Percentiles rank a stretch among this genome's conserved stretches.
Evolutionary conservation across 2,888 invertebrate genomes (phyloP).

Genomic region (Nomada fucata): DNA sequence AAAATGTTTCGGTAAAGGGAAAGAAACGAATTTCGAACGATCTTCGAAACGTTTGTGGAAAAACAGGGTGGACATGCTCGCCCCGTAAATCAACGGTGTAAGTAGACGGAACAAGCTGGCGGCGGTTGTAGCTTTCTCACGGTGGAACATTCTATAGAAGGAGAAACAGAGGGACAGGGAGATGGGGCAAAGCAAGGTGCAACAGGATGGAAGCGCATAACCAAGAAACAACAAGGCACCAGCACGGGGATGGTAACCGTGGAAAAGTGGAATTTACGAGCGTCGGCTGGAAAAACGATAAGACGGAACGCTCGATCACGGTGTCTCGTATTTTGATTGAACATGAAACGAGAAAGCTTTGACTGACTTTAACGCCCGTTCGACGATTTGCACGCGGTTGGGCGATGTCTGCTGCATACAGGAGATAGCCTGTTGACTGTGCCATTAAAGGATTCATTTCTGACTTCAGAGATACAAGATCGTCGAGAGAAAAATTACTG

Average conservation of each 20-base stretch:
- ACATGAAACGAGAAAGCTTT: conserved; percentile 60
- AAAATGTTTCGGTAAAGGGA: not conserved
- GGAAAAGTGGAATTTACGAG: conserved; percentile 61
- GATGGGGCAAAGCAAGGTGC: not conserved
- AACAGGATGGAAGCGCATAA: not conserved
- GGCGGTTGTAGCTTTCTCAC: not conserved
- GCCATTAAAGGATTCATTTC: conserved; percentile 17
- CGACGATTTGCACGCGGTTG: conserved; percentile 53
- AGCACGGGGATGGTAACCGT: conserved; percentile 9
- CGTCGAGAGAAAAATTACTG: no score
- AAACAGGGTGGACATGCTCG: not conserved
- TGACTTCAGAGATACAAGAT: no score
- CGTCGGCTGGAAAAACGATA: conserved; percentile 64
- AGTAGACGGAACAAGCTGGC: not conserved
- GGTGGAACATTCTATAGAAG: not conserved
- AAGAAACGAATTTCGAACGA: not conserved
- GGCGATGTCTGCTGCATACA: conserved; percentile 20
- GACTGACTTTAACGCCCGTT: conserved; percentile 27
- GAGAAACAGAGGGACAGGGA: not conserved
- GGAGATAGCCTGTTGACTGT: conserved; percentile 31
- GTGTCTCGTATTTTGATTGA: conserved; percentile 76
- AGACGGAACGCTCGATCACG: conserved; percentile 72
- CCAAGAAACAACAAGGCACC: not conserved
- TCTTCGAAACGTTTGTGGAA: not conserved
- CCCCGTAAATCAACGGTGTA: conserved; percentile 27